Conservation (phyloP, 2,113 vertebrate species). For the Octodon degus region DNA sequence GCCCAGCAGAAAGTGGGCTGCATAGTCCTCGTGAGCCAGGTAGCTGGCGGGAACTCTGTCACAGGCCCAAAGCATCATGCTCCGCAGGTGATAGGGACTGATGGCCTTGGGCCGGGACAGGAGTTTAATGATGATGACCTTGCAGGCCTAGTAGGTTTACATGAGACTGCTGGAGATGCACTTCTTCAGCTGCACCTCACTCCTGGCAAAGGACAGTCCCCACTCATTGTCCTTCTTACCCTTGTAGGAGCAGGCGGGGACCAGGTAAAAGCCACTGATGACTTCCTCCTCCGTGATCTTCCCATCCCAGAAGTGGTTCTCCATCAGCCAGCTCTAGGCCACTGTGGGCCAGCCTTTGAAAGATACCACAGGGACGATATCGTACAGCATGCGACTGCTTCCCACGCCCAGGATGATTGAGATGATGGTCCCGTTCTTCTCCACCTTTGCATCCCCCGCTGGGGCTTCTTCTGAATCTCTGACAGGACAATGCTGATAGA, state of each 20-base stretch:
- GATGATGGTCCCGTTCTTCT: slow-evolving; percentile 94
- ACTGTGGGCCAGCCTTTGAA: slow-evolving; percentile 99
- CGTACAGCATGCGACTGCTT: slow-evolving; percentile 97
- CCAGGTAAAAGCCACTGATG: slow-evolving; percentile 97
- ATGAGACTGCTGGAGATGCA: slow-evolving; percentile 97
- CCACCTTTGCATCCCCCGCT: slow-evolving; percentile 96
- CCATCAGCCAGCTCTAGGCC: slow-evolving; percentile 99
- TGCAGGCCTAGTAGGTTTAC: slow-evolving; percentile 98
- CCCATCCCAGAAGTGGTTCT: slow-evolving; percentile 99
- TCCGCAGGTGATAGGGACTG: slow-evolving; percentile 97
- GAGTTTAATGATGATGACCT: slow-evolving; percentile 95
- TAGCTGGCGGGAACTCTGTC: slow-evolving; percentile 95
- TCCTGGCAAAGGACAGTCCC: slow-evolving; percentile 97
- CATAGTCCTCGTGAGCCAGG: slow-evolving; percentile 94
- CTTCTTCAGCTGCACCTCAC: slow-evolving; percentile 98
- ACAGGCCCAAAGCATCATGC: slow-evolving; percentile 98
- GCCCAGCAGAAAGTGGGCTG: slow-evolving; percentile 95
- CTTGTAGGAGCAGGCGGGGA: slow-evolving; percentile 94
- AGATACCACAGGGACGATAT: slow-evolving; percentile 97
- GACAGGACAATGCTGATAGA: slow-evolving; percentile 94
- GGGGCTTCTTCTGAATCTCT: slow-evolving; percentile 97
- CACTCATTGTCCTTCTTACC: slow-evolving; percentile 98
- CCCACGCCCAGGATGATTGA: slow-evolving; percentile 96
- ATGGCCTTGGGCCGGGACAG: slow-evolving; percentile 95
- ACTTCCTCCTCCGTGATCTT: slow-evolving; percentile 99